Conservation (phyloP, 1,140 invertebrate genomes). For the Physella acuta region DNA sequence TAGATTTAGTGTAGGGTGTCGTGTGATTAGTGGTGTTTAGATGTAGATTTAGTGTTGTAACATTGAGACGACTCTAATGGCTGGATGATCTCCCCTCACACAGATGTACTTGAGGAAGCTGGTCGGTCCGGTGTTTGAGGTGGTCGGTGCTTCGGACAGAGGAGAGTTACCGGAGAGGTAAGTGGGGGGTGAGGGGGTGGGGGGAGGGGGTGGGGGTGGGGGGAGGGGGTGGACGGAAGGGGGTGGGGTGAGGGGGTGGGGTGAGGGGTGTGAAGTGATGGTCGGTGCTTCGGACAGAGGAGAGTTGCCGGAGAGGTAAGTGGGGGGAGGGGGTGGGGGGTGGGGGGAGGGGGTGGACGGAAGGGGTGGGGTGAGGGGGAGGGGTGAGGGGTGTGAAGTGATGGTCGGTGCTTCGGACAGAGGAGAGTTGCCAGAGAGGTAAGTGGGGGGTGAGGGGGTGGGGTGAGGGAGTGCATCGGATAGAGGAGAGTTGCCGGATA, state of each 20-base stretch:
- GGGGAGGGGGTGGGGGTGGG: background rate
- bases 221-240: background rate
- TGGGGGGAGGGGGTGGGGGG: background rate
- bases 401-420: slow-evolving; percentile 32
- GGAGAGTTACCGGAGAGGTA: slow-evolving; percentile 46
- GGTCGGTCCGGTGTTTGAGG: slow-evolving; percentile 43
- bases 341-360: background rate
- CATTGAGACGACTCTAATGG: too few relatives aligned
- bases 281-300: slow-evolving; percentile 35
- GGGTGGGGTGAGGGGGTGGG: background rate
- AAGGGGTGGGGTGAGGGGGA: too few relatives aligned
- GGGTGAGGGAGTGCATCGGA: background rate
- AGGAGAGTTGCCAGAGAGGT: slow-evolving; percentile 46
- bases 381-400: too few relatives aligned
- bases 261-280: background rate
- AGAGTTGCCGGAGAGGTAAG: slow-evolving; percentile 44
- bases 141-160: slow-evolving; percentile 31
- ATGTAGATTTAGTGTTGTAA: too few relatives aligned
- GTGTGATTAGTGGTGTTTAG: too few relatives aligned
- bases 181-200: slow-evolving; percentile 4
- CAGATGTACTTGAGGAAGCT: slow-evolving; percentile 47
- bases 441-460: slow-evolving; percentile 5
- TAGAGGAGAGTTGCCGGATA: too few relatives aligned
- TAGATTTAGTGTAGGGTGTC: too few relatives aligned
- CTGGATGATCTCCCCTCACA: too few relatives aligned